Conservation (phyloP, 53 echinoderm and acorn worm species). For the Henricia sp. region DNA sequence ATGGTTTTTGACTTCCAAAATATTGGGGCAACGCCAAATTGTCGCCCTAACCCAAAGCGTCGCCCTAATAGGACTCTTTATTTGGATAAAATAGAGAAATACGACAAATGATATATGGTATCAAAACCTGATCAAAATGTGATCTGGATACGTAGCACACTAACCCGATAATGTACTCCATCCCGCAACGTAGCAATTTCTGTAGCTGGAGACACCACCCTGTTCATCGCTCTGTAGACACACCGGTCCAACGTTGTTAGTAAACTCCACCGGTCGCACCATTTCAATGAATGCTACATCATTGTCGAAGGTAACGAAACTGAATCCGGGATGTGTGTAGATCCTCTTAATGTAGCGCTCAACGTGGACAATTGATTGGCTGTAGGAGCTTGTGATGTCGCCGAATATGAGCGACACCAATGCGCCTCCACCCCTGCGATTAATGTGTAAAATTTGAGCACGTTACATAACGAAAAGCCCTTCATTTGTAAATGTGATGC, state of each 20-base stretch:
- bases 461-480: background rate
- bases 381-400: slow-evolving; percentile 41
- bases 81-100: too few species aligned
- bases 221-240: slow-evolving; percentile 69
- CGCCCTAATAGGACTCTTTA: too few species aligned
- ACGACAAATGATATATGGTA: background rate
- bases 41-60: too few species aligned
- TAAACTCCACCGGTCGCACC: slow-evolving; percentile 56
- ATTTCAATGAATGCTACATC: slow-evolving; percentile 78
- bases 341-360: slow-evolving; percentile 33
- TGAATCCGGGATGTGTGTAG: slow-evolving; percentile 63
- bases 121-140: too few species aligned
- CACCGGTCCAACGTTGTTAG: slow-evolving; percentile 63
- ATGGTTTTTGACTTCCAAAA: too few species aligned
- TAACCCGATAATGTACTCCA: slow-evolving; percentile 61
- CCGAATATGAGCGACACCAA: slow-evolving; percentile 31
- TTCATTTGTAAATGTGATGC: too few species aligned
- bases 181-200: slow-evolving; percentile 76
- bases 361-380: slow-evolving; percentile 23
- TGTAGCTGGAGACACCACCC: background rate
- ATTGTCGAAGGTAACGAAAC: slow-evolving; percentile 54
- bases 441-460: background rate
- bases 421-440: slow-evolving; percentile 10
- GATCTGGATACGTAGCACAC: background rate
- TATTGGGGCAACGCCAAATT: too few species aligned